Conservation (phyloP, 2,113 vertebrate genomes). For the Opisthocomus hoazin region DNA sequence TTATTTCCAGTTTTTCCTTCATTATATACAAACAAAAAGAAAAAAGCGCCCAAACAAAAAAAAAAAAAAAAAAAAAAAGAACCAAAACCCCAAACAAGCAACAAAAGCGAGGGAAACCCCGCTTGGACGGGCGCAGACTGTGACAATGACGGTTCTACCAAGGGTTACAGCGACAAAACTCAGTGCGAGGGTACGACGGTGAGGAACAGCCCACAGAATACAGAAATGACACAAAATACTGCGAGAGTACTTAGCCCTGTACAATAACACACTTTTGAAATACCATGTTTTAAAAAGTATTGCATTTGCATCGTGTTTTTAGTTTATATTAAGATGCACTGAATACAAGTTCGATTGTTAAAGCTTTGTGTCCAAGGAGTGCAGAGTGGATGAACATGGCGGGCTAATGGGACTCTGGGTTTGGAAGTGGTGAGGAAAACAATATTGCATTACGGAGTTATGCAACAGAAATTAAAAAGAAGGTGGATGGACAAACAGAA, state of each 20-base stretch:
- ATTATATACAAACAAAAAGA: conserved; percentile 5
- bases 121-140: conserved; percentile 45
- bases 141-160: conserved; percentile 63
- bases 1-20: conserved; percentile 49
- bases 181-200: conserved; percentile 62
- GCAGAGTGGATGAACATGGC: conserved; percentile 56
- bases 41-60: too few species aligned
- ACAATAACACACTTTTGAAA: conserved; percentile 61
- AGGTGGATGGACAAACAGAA: conserved; percentile 60
- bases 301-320: conserved; percentile 69
- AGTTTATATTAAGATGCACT: conserved; percentile 68
- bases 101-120: not conserved
- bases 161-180: conserved; percentile 65
- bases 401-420: conserved; percentile 29
- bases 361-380: conserved; percentile 71
- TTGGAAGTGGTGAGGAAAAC: conserved; percentile 55
- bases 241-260: conserved; percentile 62
- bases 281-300: conserved; percentile 67
- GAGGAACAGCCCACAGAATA: conserved; percentile 61
- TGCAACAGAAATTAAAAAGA: conserved; percentile 57
- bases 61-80: not conserved
- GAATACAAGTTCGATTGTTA: conserved; percentile 63
- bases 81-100: not conserved
- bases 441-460: conserved; percentile 57
- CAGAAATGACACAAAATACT: conserved; percentile 63